Evolutionary conservation across 2,888 invertebrate genomes (phyloP), one percentile per base, ranked within the genome.

Genomic region (Argynnis bischoffii): DNA sequence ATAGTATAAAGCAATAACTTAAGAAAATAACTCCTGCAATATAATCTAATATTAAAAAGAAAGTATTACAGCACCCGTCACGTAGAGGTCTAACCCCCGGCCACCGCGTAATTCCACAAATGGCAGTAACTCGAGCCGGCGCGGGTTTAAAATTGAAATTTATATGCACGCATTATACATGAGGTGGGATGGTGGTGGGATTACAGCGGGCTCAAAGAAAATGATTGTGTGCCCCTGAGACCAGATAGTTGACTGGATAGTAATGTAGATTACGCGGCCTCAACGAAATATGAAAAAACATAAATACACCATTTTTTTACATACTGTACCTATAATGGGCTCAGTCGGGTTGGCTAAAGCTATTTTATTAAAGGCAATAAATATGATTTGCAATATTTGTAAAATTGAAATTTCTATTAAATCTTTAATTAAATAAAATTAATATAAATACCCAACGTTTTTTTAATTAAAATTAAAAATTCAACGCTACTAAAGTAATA

Each of bases 81-180:
- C 70, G 74, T 64, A 66, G 65, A 66, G 64, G 50, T 53, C 66
- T 73, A 72, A 75, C 75, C 77, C 79, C 75, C 73, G 71, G 73
- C 73, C 77, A 61, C 53, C 77, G 78, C 79, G 84, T 90, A 90
- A 91, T 91, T 85, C 87, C 86, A 79, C 89, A 90, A 90, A 91
- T 91, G 90, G 89, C 79, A 82, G 91, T 89, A 91, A 91, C 90
- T 81, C 80, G 88, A 89, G 81, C 83, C 82, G 41, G 85, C 80
- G 79, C 79, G 80, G 90, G 86, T 90, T 90, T 90, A 90, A 91
- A 91, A 92, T 92, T 92, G 90, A 90, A 92, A 92, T 92, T 92
- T 92, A 92, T 92, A 90, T 89, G 87, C 85, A 81, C 84, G 87
- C 90, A 92, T 92, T 88, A 91, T 89, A 85, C 82, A 90, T 90